Base-by-base conservation (phyloP, 2,113 vertebrate species). In the Falco punctatus region DNA sequence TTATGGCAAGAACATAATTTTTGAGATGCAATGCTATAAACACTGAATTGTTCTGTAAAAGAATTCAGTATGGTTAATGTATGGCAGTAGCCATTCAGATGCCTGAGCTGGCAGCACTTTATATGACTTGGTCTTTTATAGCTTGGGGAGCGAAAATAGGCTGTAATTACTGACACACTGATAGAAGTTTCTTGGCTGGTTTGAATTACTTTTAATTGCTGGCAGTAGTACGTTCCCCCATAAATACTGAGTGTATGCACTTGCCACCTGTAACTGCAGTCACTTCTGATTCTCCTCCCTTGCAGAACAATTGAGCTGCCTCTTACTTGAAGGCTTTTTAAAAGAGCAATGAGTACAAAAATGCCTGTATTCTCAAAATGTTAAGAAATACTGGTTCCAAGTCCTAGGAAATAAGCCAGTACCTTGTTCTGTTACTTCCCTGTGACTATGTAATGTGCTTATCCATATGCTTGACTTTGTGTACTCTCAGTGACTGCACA, bases 211-310 rank as follows among this genome's bases (percentile, higher is more conserved):
- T 61, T 32, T 62, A 14, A 27, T 77, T 59, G 40, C 67, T 88
- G 72, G 35, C 38, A 52, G 7, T 27, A 40, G 23, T 46, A 11
- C 17, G 13, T 61, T 86, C n/a, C 27, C 18, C 8, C 24, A 2
- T 67, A 46, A 77, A 61, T 61, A 28, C 17, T 15, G 52, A 55
- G 10, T 49, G 5, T 12, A 49, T 35, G 33, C 61, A 23, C n/a
- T 81, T 48, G n/a, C 40, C 23, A 2, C 7, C 17, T 13, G 35
- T 44, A n/a, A 59, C 26, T 40, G 40, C 1, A 6, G 19, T 51
- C 0, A 0, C 26, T 71, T 52, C 40, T 55, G n/a, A 44, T 71
- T 30, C 15, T 71, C 26, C 24, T 74, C 11, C 30, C 4, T 2
- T 33, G 27, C 18, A 12, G n/a, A 72, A 32, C 20, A 61, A 9